phyloP scores from a whole-genome alignment of 2,113 vertebrate species.

The Engystomops pustulosus region DNA sequence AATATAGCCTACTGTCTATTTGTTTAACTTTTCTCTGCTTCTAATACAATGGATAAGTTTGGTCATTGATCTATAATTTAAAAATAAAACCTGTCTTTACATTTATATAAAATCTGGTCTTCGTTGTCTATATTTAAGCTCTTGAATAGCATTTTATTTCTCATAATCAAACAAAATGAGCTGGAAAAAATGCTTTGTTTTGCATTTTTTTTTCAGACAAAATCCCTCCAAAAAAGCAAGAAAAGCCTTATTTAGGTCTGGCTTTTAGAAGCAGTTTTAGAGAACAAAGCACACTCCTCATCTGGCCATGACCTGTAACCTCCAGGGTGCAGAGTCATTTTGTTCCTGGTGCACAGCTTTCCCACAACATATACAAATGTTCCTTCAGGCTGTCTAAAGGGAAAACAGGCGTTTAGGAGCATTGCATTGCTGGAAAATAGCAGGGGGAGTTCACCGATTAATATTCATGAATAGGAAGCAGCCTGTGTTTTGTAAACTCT shows the following conservation, averaged over 20 bases:
- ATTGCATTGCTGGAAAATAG: conserved; percentile 73
- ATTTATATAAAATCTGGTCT: too few species aligned
- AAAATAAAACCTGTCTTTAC: too few species aligned
- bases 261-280: conserved; percentile 72
- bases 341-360: conserved; percentile 68
- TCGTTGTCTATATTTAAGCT: not conserved
- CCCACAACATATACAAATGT: conserved; percentile 71
- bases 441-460: conserved; percentile 78
- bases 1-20: too few species aligned
- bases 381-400: conserved; percentile 66
- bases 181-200: conserved; percentile 9
- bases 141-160: not conserved
- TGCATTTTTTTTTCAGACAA: conserved; percentile 40
- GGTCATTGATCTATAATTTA: too few species aligned
- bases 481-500: conserved; percentile 74
- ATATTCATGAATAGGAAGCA: conserved; percentile 82
- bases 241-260: conserved; percentile 76
- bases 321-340: conserved; percentile 69
- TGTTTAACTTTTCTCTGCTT: too few species aligned
- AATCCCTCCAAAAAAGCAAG: conserved; percentile 61
- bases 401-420: conserved; percentile 67
- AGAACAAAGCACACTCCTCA: conserved; percentile 79
- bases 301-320: conserved; percentile 77
- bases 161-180: not conserved
- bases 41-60: too few species aligned